phyloP scores from a whole-genome alignment of 2,113 vertebrate species.

The Microtus pennsylvanicus region DNA sequence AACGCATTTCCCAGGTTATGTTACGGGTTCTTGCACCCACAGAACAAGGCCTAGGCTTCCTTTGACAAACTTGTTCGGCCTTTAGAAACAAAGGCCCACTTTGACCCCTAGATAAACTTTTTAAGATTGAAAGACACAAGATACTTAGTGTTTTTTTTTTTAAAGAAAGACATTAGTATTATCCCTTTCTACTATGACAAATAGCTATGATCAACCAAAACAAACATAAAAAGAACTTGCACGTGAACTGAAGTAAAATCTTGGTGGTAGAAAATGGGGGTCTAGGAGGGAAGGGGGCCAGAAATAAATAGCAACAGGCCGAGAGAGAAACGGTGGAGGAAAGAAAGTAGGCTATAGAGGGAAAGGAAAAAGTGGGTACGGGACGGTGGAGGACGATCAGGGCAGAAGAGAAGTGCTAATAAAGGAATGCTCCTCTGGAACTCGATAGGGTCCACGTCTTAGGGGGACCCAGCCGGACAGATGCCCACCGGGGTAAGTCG shows the following conservation, averaged over 20 bases:
- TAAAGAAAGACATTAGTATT: not conserved
- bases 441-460: not conserved
- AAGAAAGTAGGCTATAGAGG: not conserved
- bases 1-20: not conserved
- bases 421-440: not conserved
- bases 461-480: accelerated
- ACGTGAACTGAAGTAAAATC: not conserved
- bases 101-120: not conserved
- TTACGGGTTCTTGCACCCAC: accelerated
- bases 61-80: not conserved
- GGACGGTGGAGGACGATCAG: too few species aligned
- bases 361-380: not conserved
- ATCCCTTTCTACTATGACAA: not conserved
- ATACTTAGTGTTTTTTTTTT: not conserved
- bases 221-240: not conserved
- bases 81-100: not conserved
- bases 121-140: not conserved
- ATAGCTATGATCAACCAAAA: not conserved
- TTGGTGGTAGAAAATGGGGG: not conserved
- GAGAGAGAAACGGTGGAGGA: too few species aligned
- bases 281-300: accelerated
- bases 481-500: accelerated
- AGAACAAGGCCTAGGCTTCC: not conserved
- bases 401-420: not conserved
- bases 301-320: not conserved